Percentiles rank a stretch among this genome's conserved stretches.
Conservation (phyloP, 2,113 vertebrate species). For the Ceratotherium simum region DNA sequence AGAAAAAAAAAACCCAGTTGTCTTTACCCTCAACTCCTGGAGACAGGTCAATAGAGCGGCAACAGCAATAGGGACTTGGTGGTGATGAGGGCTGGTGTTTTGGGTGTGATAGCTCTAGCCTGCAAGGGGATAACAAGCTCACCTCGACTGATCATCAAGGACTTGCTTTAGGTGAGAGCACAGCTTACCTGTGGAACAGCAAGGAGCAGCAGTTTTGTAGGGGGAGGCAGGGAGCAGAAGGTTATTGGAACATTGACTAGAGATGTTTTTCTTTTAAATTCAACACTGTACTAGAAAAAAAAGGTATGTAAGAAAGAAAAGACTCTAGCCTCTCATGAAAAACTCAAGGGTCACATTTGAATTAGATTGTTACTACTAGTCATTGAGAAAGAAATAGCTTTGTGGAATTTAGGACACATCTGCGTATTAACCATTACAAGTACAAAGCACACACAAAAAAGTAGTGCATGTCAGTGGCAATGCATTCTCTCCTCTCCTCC, state of each 20-base stretch:
- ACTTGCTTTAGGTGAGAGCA: background rate
- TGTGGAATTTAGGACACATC: background rate
- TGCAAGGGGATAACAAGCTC: background rate
- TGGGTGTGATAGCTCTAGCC: background rate
- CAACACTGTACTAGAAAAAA: background rate
- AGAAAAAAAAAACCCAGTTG: background rate
- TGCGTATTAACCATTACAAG: background rate
- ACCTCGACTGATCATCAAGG: background rate
- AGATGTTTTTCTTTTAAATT: background rate
- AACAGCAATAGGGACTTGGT: background rate
- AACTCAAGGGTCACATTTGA: constrained; percentile 32
- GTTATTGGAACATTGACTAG: background rate
- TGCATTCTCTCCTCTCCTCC: background rate
- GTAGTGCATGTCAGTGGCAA: background rate
- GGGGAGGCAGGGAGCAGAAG: background rate
- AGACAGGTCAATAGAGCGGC: background rate
- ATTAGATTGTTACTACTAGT: constrained; percentile 36
- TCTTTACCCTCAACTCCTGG: background rate
- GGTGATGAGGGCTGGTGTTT: background rate
- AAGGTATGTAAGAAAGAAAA: background rate
- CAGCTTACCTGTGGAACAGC: background rate
- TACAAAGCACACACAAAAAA: background rate
- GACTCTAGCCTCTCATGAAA: constrained; percentile 1
- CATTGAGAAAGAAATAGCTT: constrained; percentile 31
- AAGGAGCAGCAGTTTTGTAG: background rate